Conservation (phyloP, 1,140 invertebrate species). For the Platyscapa corneri region DNA sequence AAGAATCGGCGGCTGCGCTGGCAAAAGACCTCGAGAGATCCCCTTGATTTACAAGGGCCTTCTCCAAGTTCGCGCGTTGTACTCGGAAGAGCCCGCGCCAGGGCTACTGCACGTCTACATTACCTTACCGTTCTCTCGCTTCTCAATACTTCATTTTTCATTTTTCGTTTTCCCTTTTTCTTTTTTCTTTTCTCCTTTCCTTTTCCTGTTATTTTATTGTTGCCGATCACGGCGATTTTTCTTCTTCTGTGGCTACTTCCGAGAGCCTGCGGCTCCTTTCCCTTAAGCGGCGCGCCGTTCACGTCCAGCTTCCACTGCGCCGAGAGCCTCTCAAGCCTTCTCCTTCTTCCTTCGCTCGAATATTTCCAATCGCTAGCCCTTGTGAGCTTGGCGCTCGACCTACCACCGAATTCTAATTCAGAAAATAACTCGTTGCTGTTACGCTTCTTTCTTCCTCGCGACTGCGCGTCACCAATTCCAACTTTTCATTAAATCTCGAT, state of each 20-base stretch:
- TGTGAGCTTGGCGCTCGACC: neutral
- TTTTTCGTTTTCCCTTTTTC: neutral
- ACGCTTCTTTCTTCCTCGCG: neutral
- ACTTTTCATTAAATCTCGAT: neutral
- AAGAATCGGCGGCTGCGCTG: neutral
- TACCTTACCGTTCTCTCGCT: neutral
- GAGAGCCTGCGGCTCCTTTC: neutral
- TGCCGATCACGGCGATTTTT: neutral
- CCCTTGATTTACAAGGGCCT: constrained; percentile 14
- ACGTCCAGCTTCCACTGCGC: neutral
- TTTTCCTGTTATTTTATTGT: neutral
- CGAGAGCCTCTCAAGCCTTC: neutral
- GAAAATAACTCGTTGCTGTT: neutral
- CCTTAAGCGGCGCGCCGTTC: no score
- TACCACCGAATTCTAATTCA: neutral
- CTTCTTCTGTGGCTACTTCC: neutral
- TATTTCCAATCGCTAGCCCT: neutral
- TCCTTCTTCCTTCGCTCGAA: neutral
- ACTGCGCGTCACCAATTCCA: neutral
- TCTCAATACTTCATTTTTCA: neutral
- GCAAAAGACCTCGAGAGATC: neutral
- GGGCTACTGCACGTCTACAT: neutral
- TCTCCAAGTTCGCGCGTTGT: constrained; percentile 8
- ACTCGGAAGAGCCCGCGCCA: neutral
- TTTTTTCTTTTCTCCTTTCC: neutral